Percentiles rank a stretch among this genome's conserved stretches.
Conservation (phyloP, 2,113 vertebrate genomes). For the Rhinopomastus cyanomelas region DNA sequence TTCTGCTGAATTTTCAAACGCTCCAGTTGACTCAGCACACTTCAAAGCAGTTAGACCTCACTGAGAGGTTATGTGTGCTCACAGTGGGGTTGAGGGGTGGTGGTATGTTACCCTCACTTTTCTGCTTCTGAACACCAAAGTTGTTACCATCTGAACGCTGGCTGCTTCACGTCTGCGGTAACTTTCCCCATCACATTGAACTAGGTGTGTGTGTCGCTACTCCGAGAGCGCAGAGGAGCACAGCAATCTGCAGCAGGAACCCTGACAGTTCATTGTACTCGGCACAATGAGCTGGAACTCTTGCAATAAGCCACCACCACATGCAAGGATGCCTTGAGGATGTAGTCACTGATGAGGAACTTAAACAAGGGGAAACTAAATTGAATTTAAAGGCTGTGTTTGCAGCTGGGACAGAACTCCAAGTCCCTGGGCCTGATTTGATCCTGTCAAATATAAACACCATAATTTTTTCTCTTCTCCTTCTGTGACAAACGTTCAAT, state of each 20-base stretch:
- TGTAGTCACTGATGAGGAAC: not conserved
- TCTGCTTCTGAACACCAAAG: not conserved
- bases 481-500: not conserved
- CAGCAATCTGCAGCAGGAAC: not conserved
- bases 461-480: not conserved
- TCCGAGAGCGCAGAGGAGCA: not conserved
- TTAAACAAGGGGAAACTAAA: not conserved
- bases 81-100: not conserved
- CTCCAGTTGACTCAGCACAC: not conserved
- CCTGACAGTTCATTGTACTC: not conserved
- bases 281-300: not conserved
- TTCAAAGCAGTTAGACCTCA: not conserved
- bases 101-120: not conserved
- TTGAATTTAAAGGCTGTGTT: not conserved
- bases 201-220: not conserved
- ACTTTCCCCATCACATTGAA: not conserved
- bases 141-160: not conserved
- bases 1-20: not conserved
- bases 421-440: not conserved
- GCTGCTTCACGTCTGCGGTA: not conserved
- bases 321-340: not conserved
- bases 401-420: not conserved
- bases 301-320: not conserved
- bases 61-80: not conserved
- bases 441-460: not conserved